Percentiles rank a stretch among this genome's conserved stretches.
These are phyloP conservation scores for Sarcophaga peregrina DNA, from an alignment of 1,140 invertebrate genomes.

Conservation along the genomic window DNA sequence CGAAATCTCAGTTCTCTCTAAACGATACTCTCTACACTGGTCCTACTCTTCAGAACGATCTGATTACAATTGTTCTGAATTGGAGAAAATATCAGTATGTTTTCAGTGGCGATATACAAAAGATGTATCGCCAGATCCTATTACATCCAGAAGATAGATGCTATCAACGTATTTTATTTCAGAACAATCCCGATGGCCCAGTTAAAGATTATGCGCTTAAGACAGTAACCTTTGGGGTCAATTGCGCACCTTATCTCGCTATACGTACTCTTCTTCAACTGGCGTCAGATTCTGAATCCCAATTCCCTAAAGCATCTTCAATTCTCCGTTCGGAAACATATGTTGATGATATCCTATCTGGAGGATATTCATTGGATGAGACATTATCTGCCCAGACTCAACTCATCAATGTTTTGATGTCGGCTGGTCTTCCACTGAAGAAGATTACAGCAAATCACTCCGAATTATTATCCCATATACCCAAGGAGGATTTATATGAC, in stretches of 20 bases:
- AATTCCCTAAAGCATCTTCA: slow-evolving; percentile 6
- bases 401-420: slow-evolving; percentile 9
- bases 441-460: slow-evolving; percentile 23
- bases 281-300: background rate
- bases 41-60: background rate
- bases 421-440: slow-evolving; percentile 22
- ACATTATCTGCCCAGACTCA: too few species aligned
- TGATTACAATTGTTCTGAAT: slow-evolving; percentile 25
- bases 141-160: slow-evolving; percentile 18
- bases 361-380: slow-evolving; percentile 4
- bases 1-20: slow-evolving; percentile 6
- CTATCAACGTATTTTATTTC: slow-evolving; percentile 6
- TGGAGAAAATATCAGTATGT: slow-evolving; percentile 32
- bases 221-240: slow-evolving; percentile 13
- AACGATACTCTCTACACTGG: slow-evolving; percentile 27
- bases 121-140: slow-evolving; percentile 16
- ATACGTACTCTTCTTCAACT: slow-evolving; percentile 34
- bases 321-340: slow-evolving; percentile 24
- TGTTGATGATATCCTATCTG: slow-evolving; percentile 24
- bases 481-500: slow-evolving; percentile 26
- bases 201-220: slow-evolving; percentile 28
- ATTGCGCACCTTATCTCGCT: slow-evolving; percentile 26
- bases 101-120: slow-evolving; percentile 33
- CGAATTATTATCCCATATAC: slow-evolving; percentile 23
- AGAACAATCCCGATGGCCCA: background rate